Base-by-base conservation (phyloP, 1,140 invertebrate genomes). In the Ooceraea biroi region DNA sequence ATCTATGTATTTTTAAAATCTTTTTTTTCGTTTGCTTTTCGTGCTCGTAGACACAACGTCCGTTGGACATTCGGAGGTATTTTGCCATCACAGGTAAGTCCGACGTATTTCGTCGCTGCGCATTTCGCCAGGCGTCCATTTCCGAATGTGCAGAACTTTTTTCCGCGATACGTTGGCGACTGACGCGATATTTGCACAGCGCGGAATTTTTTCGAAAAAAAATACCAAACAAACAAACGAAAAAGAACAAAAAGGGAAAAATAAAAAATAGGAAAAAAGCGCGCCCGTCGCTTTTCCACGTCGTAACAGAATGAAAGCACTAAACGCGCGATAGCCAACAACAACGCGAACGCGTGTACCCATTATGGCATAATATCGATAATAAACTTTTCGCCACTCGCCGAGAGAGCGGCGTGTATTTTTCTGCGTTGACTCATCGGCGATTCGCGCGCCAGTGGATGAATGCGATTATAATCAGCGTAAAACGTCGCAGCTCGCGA, bases 1-100 rank as follows among this genome's bases (percentile, higher is more conserved):
- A 78, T 78, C 76, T 78, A 78, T 78, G 76, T 78, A 78, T 84
- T 86, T 86, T 85, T 66, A 87, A 86, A 85, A 86, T 80, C 76
- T 85, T 65, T 69, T 30, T 58, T 41, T 80, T 41, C 36, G 30
- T 36, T 44, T 80, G 12, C 44, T 80, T 69, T 71, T 71, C 50
- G 50, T 57, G 55, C 76, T 36, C 65, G 76, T 69, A 69, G 63
- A 69, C 65, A 80, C 65, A 80, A 71, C 65, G 65, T 65, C 50
- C 65, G 65, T 69, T 69, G 76, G 73, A 76, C 73, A 63, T 76
- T 76, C 73, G 73, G 76, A 80, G 76, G 36, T 80, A 80, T 80
- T 80, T 80, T 44, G 76, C 76, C 52, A 71, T 80, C 76, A 57
- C 65, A 80, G 76, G 65, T 80, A 80, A 80, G 76, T 80, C 76